phyloP scores from a whole-genome alignment of 1,140 invertebrate genomes.

The Olivierus martensii region DNA sequence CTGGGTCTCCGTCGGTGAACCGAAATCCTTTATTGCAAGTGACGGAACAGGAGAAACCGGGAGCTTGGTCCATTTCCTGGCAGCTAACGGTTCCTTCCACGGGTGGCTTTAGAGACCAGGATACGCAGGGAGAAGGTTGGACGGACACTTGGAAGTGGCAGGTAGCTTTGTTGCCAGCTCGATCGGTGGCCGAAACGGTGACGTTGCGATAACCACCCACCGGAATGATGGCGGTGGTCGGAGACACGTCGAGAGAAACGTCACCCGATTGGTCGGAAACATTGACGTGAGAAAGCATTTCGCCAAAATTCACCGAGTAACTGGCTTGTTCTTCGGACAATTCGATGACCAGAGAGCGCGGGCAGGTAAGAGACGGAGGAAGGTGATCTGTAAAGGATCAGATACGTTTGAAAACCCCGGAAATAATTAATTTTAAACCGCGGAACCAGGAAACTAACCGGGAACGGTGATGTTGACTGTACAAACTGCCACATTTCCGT shows the following conservation, averaged over 20 bases:
- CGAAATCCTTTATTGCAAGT: constrained; percentile 68
- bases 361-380: constrained; percentile 79
- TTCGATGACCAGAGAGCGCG: constrained; percentile 85
- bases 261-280: constrained; percentile 79
- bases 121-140: constrained; percentile 83
- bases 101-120: constrained; percentile 81
- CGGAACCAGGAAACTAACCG: constrained; percentile 1
- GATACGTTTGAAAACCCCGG: not conserved
- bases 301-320: constrained; percentile 84
- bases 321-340: constrained; percentile 76
- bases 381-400: constrained; percentile 55
- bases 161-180: constrained; percentile 72
- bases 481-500: constrained; percentile 93
- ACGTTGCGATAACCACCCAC: constrained; percentile 87
- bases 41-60: constrained; percentile 72
- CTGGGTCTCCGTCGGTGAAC: constrained; percentile 76
- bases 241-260: constrained; percentile 60
- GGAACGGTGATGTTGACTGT: constrained; percentile 89
- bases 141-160: constrained; percentile 80
- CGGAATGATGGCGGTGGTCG: constrained; percentile 68
- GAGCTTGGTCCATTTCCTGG: constrained; percentile 43
- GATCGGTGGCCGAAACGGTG: constrained; percentile 76
- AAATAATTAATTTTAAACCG: not conserved
- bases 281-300: constrained; percentile 69
- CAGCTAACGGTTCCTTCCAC: constrained; percentile 79